Evolutionary conservation across 2,797 vertebrate genomes (phyloP).

Genomic region (Spinibarbus caldwelli): DNA sequence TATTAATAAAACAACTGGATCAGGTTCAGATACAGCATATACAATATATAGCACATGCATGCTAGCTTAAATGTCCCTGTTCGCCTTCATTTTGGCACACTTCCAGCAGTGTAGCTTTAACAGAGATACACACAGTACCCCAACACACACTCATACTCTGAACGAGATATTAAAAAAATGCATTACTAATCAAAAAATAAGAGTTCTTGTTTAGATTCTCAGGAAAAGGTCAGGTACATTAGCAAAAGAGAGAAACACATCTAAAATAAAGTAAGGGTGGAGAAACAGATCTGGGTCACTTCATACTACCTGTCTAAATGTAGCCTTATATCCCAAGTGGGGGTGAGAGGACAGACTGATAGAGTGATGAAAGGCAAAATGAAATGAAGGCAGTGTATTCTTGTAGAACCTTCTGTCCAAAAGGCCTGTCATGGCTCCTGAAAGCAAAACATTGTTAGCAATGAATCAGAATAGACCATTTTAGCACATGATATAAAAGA

Average conservation of each 20-base stretch:
- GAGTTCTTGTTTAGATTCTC: conserved; percentile 5
- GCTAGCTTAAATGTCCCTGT: background rate
- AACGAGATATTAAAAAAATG: background rate
- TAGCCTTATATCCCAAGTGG: conserved; percentile 40
- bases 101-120: background rate
- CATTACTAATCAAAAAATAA: background rate
- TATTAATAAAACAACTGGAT: conserved; percentile 12
- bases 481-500: background rate
- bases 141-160: background rate
- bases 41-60: background rate
- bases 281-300: conserved; percentile 46
- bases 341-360: conserved; percentile 40
- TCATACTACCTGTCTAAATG: conserved; percentile 45
- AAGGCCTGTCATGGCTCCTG: background rate
- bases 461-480: conserved; percentile 9
- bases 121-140: background rate
- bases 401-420: conserved; percentile 19
- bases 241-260: background rate
- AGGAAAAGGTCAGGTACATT: background rate
- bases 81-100: background rate
- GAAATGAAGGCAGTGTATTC: conserved; percentile 33
- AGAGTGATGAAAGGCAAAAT: conserved; percentile 42
- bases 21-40: background rate
- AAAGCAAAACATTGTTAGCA: background rate
- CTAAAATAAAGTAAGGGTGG: background rate